Evolutionary conservation across 2,797 vertebrate genomes (phyloP), one percentile per base, ranked within the genome.

Genomic region (Hydrolagus colliei): DNA sequence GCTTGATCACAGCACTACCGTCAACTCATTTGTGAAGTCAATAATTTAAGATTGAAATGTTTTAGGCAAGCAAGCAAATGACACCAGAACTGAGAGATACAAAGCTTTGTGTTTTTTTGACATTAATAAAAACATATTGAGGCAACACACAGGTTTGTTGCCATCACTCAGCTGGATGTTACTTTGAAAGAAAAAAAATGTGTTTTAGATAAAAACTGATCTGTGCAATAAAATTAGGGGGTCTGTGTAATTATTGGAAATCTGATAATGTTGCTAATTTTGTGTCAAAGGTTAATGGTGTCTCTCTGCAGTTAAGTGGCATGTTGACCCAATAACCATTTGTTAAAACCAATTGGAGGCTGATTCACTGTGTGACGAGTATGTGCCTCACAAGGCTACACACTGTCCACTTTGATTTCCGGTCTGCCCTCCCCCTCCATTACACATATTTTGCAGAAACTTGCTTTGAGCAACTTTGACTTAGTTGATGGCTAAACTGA

Each of bases 331-430:
- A 86, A 87, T 88, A 86, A 85, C 84, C 4, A 0, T 87, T 89
- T 87, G 85, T 89, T 91, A 86, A 87, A 86, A 16, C 73, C 5
- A 79, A 88, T 86, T 71, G 87, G 88, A 88, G 71, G 52, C 84
- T 86, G 0, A 3, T 88, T 87, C 88, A 72, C 61, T 41, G 9
- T 41, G 62, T 65, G 10, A 27, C n/a, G 2, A 32, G 77, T 14
- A 13, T 22, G 8, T 63, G 12, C n/a, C 16, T 63, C 18, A n/a
- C 16, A 61, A 7, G 73, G 27, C 73, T 7, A 14, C 27, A 72
- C 20, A 14, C 27, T 74, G 35, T 73, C 6, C 18, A 35, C 4
- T 35, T 35, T 14, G 13, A 41, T 74, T 74, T 16, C 73, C 32
- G 6, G 41, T 74, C 32, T 41, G 2, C 72, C 32, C 27, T 27